phyloP scores from a whole-genome alignment of 2,888 invertebrate genomes.

The Trissolcus japonicus region DNA sequence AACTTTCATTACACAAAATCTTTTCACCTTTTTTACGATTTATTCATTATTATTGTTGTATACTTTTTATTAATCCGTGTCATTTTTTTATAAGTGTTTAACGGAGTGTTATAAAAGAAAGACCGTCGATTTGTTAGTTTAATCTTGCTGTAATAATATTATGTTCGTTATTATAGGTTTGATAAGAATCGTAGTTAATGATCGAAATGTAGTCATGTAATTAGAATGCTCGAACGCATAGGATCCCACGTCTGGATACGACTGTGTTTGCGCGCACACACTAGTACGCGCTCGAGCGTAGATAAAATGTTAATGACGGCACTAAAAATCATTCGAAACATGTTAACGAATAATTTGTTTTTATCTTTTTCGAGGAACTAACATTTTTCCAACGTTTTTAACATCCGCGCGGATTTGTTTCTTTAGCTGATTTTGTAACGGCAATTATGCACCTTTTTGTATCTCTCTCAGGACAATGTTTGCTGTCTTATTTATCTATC shows the following conservation, averaged over 20 bases:
- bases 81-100: too few species aligned
- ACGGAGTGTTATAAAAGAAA: too few species aligned
- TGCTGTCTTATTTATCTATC: constrained; percentile 22
- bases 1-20: too few species aligned
- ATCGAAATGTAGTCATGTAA: constrained; percentile 51
- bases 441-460: constrained; percentile 37
- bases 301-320: constrained; percentile 53
- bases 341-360: constrained; percentile 51
- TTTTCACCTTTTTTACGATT: too few species aligned
- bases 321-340: constrained; percentile 53
- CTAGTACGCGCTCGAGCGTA: constrained; percentile 22
- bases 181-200: constrained; percentile 55
- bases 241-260: constrained; percentile 36
- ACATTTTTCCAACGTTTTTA: constrained; percentile 32
- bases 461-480: constrained; percentile 1
- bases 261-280: constrained; percentile 22
- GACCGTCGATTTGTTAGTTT: constrained; percentile 5
- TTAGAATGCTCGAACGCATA: constrained; percentile 51
- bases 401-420: constrained; percentile 30
- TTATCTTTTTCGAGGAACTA: constrained; percentile 41
- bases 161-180: constrained; percentile 49
- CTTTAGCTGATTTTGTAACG: constrained; percentile 37
- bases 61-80: too few species aligned
- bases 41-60: too few species aligned
- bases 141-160: constrained; percentile 46